phyloP scores from a whole-genome alignment of 2,888 invertebrate species.

The Aphidius colemani region DNA sequence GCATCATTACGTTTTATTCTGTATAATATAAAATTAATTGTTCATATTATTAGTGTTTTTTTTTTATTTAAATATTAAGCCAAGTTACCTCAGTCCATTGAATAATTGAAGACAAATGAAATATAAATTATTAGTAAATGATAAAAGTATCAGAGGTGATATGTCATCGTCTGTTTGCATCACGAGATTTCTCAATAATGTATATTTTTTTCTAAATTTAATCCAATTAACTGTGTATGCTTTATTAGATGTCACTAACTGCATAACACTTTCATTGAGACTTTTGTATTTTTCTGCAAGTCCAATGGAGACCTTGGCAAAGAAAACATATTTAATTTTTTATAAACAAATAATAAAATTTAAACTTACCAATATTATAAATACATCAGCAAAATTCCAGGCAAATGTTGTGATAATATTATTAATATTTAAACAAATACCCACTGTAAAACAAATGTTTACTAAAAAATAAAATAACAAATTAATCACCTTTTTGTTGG shows the following conservation, averaged over 20 bases:
- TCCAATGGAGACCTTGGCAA: conserved; percentile 58
- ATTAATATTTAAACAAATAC: conserved; percentile 57
- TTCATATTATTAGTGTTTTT: background rate
- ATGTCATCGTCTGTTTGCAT: conserved; percentile 66
- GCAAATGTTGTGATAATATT: conserved; percentile 69
- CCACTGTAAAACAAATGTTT: conserved; percentile 46
- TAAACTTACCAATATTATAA: conserved; percentile 72
- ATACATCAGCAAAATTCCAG: conserved; percentile 76
- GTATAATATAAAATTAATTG: no score
- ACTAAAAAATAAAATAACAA: conserved; percentile 33
- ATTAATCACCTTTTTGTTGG: background rate
- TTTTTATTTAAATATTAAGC: background rate
- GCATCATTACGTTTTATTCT: no score
- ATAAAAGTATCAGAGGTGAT: conserved; percentile 68
- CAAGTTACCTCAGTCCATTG: conserved; percentile 68
- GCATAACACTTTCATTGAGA: conserved; percentile 63
- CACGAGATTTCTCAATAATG: conserved; percentile 67
- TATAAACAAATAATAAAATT: background rate
- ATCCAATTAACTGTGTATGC: conserved; percentile 62
- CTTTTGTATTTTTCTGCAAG: conserved; percentile 69
- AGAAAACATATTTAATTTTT: background rate
- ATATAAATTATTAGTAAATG: conserved; percentile 73
- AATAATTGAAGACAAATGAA: conserved; percentile 76
- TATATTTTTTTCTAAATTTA: conserved; percentile 68
- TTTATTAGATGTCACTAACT: conserved; percentile 56